A percentile compares a stretch with the other conserved stretches of the same genome.
Conservation (phyloP, 2,113 vertebrate genomes). For the Conger conger region DNA sequence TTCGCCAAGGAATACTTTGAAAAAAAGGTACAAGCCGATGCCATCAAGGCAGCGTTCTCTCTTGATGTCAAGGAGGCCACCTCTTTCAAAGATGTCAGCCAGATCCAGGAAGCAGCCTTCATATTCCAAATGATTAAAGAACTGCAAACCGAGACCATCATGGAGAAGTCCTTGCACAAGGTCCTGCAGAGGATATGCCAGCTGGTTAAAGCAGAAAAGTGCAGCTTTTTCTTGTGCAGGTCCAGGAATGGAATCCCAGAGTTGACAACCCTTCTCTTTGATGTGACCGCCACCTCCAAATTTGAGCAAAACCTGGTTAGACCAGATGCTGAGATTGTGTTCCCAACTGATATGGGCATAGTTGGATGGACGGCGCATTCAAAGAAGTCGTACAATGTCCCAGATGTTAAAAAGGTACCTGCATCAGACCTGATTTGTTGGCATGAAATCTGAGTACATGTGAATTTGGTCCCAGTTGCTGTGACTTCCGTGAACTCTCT, state of each 20-base stretch:
- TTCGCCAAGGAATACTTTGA: conserved; percentile 95
- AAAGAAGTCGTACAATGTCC: conserved; percentile 84
- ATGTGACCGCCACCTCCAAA: conserved; percentile 82
- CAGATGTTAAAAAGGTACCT: conserved; percentile 87
- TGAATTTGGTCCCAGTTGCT: too few species aligned
- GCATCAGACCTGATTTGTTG: background rate
- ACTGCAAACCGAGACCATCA: conserved; percentile 58
- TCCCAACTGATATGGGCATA: conserved; percentile 85
- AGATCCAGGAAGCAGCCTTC: conserved; percentile 77
- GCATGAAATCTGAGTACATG: background rate
- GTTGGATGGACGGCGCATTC: conserved; percentile 80
- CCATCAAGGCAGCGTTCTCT: conserved; percentile 70
- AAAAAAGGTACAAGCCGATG: conserved; percentile 78
- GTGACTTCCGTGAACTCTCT: too few species aligned
- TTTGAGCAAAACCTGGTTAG: conserved; percentile 80
- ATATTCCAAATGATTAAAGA: conserved; percentile 81
- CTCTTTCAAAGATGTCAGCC: conserved; percentile 80
- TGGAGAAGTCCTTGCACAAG: conserved; percentile 78
- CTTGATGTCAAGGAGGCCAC: conserved; percentile 65
- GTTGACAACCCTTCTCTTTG: conserved; percentile 78
- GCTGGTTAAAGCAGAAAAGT: conserved; percentile 79
- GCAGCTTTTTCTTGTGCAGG: conserved; percentile 76
- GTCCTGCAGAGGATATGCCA: conserved; percentile 76
- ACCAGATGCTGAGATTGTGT: conserved; percentile 81
- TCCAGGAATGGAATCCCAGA: conserved; percentile 85